Percentiles rank a stretch among this genome's conserved stretches.
phyloP scores from a whole-genome alignment of 1,140 invertebrate species.

The Amphibalanus amphitrite region DNA sequence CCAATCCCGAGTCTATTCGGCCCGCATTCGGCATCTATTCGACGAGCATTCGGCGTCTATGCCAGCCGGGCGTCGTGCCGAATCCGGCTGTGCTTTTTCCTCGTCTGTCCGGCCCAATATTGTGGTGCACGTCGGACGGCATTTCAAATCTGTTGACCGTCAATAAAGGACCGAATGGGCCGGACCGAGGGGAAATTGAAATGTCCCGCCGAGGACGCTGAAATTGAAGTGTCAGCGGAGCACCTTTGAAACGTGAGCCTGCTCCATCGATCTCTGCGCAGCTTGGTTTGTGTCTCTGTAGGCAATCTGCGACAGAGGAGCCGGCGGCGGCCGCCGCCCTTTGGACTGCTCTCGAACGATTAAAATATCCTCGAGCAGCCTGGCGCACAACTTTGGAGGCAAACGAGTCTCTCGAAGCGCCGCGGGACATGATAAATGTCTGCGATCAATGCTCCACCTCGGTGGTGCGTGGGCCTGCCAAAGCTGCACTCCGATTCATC shows the following conservation, averaged over 20 bases:
- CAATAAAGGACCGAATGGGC: neutral
- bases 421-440: too few species aligned
- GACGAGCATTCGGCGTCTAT: too few species aligned
- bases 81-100: neutral
- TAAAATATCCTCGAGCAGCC: too few species aligned
- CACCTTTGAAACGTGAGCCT: neutral
- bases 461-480: too few species aligned
- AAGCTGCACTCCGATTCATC: too few species aligned
- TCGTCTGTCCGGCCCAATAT: neutral
- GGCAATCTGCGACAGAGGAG: neutral
- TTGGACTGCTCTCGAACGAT: too few species aligned
- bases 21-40: too few species aligned
- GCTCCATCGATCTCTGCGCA: neutral
- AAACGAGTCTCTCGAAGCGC: too few species aligned
- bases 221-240: neutral
- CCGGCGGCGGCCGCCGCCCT: too few species aligned
- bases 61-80: too few species aligned
- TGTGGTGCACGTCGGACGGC: neutral
- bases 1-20: neutral
- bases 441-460: too few species aligned
- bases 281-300: neutral
- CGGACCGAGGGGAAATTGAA: neutral
- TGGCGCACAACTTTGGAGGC: too few species aligned
- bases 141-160: conserved; percentile 1
- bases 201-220: neutral